Evolutionary conservation across 2,797 vertebrate genomes (phyloP).

Genomic region (Sebastes kiyomatsui): DNA sequence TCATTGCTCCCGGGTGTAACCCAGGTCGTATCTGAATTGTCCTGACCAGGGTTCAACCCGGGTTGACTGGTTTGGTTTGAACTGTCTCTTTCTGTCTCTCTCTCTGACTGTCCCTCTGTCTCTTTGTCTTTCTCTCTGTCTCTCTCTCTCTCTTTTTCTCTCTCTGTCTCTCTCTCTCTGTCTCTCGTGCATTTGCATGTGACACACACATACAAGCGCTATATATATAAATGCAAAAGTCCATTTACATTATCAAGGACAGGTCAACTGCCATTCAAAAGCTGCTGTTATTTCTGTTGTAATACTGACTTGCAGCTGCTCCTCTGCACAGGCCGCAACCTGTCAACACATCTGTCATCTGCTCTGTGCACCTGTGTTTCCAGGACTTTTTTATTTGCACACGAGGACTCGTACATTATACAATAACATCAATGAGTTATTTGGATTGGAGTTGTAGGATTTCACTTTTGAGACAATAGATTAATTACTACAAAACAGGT

Average conservation of each 20-base stretch:
- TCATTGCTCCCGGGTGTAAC: fast-evolving
- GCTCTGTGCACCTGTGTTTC: neutral
- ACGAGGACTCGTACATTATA: neutral
- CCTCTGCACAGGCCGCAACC: slow-evolving; percentile 3
- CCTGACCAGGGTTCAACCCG: too few relatives aligned
- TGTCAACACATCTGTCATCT: neutral
- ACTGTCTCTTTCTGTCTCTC: too few relatives aligned
- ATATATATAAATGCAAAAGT: too few relatives aligned
- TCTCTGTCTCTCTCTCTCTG: neutral
- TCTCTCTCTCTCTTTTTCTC: neutral
- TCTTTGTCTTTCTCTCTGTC: neutral
- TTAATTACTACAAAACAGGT: neutral
- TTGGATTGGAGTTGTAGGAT: too few relatives aligned
- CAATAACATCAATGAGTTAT: neutral
- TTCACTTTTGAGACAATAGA: neutral
- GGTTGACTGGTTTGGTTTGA: too few relatives aligned
- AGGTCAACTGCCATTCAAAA: slow-evolving; percentile 38
- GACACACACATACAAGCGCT: neutral
- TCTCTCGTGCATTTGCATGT: slow-evolving; percentile 16
- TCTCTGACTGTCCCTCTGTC: neutral
- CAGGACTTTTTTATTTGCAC: neutral
- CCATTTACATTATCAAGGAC: neutral
- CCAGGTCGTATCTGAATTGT: too few relatives aligned
- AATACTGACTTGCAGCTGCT: neutral
- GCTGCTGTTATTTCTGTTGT: neutral